Base-by-base conservation (phyloP, 2,888 invertebrate species). In the Agrochola lychnidis region DNA sequence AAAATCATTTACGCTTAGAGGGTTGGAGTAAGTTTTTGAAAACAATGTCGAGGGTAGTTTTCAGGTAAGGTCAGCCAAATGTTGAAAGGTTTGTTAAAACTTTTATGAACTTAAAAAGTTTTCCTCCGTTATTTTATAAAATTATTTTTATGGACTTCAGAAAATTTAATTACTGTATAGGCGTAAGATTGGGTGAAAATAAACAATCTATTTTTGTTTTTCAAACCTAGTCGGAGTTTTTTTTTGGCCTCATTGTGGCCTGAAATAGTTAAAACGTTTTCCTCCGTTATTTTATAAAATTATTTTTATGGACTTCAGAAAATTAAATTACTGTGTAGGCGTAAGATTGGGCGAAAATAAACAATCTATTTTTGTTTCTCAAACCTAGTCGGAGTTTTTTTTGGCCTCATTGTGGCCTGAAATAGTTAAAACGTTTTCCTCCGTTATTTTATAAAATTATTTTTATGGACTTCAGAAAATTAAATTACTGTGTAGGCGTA, bases 1-100 rank as follows among this genome's bases (percentile, higher is more conserved):
- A 85, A 85, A 87, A 76, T 76, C 25, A 76, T 78, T 76, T 73
- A 57, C 30, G 64, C 59, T 76, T 69, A 69, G 53, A 70, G 30
- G 30, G 56, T 61, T 69, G 5, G 4, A 62, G 48, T 57, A 76
- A 82, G 61, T 78, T 84, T 84, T 73, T 51, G 53, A 70, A 67
- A 78, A 82, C 73, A 73, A 62, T 51, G 5, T 81, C 63, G 64
- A 74, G 22, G 57, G 57, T 83, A 85, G 82, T 82, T 72, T 68
- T 68, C 70, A 81, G 53, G 53, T 66, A 66, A 82, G 66, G 73
- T 71, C 73, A 81, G 22, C 30, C 45, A 59, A 73, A 78, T 67
- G 67, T 72, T 62, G 68, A 75, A 70, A 71, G 79, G 70, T 68
- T 81, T 79, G 6, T 59, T 66, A 48, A 71, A 83, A 85, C 30